phyloP scores from a whole-genome alignment of 2,888 invertebrate genomes.

The Cremastobaeus sp. region DNA sequence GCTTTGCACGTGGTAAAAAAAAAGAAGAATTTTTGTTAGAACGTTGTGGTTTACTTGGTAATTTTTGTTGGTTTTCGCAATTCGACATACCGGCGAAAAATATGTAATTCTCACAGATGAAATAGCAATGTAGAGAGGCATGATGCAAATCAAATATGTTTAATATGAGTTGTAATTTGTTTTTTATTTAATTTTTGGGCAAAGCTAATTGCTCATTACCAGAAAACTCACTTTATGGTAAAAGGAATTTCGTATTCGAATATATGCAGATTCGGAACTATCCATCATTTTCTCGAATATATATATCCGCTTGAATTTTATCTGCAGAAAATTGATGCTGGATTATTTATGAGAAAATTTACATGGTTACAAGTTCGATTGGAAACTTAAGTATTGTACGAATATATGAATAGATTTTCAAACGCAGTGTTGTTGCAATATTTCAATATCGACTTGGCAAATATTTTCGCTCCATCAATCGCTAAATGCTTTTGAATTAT shows the following conservation, averaged over 20 bases:
- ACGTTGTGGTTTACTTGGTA: conserved; percentile 6
- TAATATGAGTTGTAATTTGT: too few relatives aligned
- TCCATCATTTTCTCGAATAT: conserved; percentile 8
- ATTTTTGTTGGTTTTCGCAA: conserved; percentile 7
- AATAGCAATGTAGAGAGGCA: too few relatives aligned
- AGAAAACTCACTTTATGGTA: too few relatives aligned
- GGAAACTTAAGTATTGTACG: conserved; percentile 23
- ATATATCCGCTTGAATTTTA: conserved; percentile 23
- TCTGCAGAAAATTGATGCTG: conserved; percentile 18
- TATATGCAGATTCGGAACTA: not conserved
- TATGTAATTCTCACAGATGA: too few relatives aligned
- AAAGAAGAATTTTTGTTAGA: conserved; percentile 11
- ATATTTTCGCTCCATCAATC: too few relatives aligned
- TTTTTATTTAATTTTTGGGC: not conserved
- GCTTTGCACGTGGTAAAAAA: conserved; percentile 26
- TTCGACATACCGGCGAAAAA: too few relatives aligned
- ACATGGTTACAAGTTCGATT: conserved; percentile 30
- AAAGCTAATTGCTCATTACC: too few relatives aligned
- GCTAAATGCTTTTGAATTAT: too few relatives aligned
- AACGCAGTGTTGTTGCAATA: conserved; percentile 14
- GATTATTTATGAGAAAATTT: conserved; percentile 27
- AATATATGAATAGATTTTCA: conserved; percentile 33
- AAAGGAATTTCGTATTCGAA: not conserved
- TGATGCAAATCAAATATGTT: too few relatives aligned
- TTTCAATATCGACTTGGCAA: too few relatives aligned